Percentiles rank a stretch among this genome's conserved stretches.
Conservation (phyloP, 2,888 invertebrate genomes). For the Cerastoderma edule region DNA sequence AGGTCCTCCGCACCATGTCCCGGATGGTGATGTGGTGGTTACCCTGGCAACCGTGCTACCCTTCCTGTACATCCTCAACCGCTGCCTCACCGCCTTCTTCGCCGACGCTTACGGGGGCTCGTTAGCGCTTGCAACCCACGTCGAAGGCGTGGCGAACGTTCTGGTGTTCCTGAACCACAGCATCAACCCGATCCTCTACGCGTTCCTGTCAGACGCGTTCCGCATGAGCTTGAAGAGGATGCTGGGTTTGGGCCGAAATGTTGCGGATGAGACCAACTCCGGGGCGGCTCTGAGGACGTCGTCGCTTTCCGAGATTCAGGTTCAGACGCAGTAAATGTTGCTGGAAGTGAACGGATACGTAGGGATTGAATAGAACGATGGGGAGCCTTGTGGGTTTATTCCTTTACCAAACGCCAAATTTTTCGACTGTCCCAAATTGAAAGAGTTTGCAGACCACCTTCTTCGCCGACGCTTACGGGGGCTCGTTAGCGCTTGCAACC, state of each 20-base stretch:
- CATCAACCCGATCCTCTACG: slow-evolving; percentile 48
- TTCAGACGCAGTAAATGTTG: too few species aligned
- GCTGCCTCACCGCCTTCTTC: slow-evolving; percentile 9
- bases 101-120: slow-evolving; percentile 23
- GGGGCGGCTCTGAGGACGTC: neutral
- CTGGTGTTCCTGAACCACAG: slow-evolving; percentile 43
- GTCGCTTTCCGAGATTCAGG: neutral
- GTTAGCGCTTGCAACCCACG: slow-evolving; percentile 20
- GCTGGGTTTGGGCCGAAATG: slow-evolving; percentile 17
- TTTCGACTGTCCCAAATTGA: too few species aligned
- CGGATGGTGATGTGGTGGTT: slow-evolving; percentile 48
- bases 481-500: slow-evolving; percentile 13
- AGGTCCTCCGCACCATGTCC: slow-evolving; percentile 47
- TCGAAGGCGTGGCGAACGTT: slow-evolving; percentile 28
- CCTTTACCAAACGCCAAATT: too few species aligned
- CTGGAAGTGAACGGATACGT: too few species aligned
- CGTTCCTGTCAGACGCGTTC: slow-evolving; percentile 48
- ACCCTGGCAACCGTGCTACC: slow-evolving; percentile 45
- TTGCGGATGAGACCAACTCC: slow-evolving; percentile 18
- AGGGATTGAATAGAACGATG: too few species aligned
- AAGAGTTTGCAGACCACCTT: too few species aligned
- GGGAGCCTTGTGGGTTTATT: too few species aligned
- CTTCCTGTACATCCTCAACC: slow-evolving; percentile 35
- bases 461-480: slow-evolving; percentile 5
- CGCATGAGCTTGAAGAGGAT: slow-evolving; percentile 40